phyloP scores from a whole-genome alignment of 1,140 invertebrate species.

The Helicoverpa armigera region DNA sequence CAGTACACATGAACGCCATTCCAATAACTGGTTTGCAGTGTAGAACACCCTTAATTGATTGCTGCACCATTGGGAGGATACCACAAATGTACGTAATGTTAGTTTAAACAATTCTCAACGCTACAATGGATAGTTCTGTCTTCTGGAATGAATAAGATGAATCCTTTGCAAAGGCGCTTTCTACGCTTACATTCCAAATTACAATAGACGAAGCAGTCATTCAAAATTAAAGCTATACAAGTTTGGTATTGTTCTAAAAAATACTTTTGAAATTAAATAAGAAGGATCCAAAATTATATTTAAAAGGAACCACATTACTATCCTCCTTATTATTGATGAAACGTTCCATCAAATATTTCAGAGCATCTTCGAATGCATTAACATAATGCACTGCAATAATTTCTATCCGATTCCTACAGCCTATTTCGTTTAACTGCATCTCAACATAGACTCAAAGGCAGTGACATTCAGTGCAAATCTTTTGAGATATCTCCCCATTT shows the following conservation, averaged over 20 bases:
- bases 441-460: not conserved
- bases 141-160: constrained; percentile 18
- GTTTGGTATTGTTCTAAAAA: constrained; percentile 26
- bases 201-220: not conserved
- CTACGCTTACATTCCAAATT: not conserved
- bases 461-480: constrained; percentile 12
- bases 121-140: constrained; percentile 2
- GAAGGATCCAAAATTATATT: too few relatives aligned
- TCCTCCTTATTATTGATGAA: too few relatives aligned
- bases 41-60: constrained; percentile 41
- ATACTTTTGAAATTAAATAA: too few relatives aligned
- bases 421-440: constrained; percentile 1
- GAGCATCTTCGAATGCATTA: not conserved
- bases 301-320: too few relatives aligned
- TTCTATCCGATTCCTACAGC: constrained; percentile 3
- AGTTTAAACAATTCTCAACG: constrained; percentile 26
- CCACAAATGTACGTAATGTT: constrained; percentile 23
- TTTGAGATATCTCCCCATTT: constrained; percentile 21
- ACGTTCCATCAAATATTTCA: too few relatives aligned
- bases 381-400: not conserved
- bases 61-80: constrained; percentile 21
- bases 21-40: constrained; percentile 40
- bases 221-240: constrained; percentile 4
- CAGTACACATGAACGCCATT: constrained; percentile 27
- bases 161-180: constrained; percentile 4